These are phyloP conservation scores for Lophura nycthemera DNA, from an alignment of 2,113 vertebrate genomes.

Conservation along the genomic window DNA sequence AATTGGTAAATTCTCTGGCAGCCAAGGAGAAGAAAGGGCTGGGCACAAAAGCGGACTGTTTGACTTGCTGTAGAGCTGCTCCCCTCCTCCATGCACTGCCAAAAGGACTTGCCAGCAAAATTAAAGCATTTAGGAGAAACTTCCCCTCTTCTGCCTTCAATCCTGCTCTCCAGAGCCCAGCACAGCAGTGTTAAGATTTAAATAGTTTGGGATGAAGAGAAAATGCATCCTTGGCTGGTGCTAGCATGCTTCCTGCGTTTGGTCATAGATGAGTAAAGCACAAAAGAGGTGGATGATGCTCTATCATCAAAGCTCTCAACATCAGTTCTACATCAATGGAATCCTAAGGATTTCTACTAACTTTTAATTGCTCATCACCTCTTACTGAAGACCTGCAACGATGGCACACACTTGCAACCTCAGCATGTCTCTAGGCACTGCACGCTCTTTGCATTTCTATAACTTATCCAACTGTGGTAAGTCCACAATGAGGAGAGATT, in stretches of 20 bases:
- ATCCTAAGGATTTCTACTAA: neutral
- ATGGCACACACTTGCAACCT: neutral
- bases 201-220: neutral
- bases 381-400: neutral
- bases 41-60: neutral
- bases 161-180: neutral
- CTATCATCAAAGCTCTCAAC: neutral
- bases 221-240: neutral
- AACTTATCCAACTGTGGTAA: neutral
- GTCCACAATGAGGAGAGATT: neutral
- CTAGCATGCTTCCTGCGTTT: neutral
- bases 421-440: neutral
- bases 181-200: neutral
- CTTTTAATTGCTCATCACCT: neutral
- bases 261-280: neutral
- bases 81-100: neutral
- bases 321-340: neutral
- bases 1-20: conserved; percentile 40
- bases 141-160: neutral
- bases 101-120: neutral
- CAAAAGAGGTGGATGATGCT: neutral
- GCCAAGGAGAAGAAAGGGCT: neutral
- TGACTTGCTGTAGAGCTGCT: neutral
- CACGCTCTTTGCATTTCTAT: neutral
- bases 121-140: neutral